phyloP scores from a whole-genome alignment of 1,140 invertebrate genomes.

The Drosophila willistoni region DNA sequence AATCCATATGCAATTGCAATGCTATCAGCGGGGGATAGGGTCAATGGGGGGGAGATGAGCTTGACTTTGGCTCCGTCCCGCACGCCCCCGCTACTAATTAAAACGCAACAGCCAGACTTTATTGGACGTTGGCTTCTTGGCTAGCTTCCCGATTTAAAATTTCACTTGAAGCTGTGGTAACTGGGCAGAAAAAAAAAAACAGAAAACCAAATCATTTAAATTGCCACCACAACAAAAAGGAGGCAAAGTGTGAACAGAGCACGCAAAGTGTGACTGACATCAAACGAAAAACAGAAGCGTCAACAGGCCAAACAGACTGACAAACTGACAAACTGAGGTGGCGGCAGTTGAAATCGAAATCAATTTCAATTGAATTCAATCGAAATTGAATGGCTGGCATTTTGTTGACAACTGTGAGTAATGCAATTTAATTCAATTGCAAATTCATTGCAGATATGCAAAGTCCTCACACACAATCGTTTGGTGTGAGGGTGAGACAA shows the following conservation, averaged over 20 bases:
- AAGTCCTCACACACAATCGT: conserved; percentile 19
- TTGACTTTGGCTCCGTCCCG: not conserved
- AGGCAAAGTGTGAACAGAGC: conserved; percentile 50
- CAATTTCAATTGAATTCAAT: conserved; percentile 79
- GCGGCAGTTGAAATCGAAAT: conserved; percentile 65
- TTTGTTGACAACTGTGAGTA: conserved; percentile 80
- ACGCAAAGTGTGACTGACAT: conserved; percentile 69
- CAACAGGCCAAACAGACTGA: conserved; percentile 11
- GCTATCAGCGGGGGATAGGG: conserved; percentile 5
- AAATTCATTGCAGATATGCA: conserved; percentile 63
- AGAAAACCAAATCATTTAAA: conserved; percentile 46
- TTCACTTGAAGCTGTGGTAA: conserved; percentile 43
- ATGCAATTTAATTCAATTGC: conserved; percentile 81
- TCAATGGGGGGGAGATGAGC: not conserved
- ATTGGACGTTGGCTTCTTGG: conserved; percentile 35
- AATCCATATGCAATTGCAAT: not conserved
- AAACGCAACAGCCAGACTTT: conserved; percentile 55
- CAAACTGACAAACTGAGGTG: not conserved
- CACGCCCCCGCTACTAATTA: conserved; percentile 49
- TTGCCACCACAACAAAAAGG: conserved; percentile 14
- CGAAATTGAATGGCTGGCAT: conserved; percentile 75
- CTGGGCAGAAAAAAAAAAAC: not conserved
- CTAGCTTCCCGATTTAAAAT: conserved; percentile 43
- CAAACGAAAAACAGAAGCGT: conserved; percentile 33
- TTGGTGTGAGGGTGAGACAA: too few species aligned